These are phyloP conservation scores for Lasioglossum leucozonium DNA, from an alignment of 2,888 invertebrate genomes.

Conservation along the genomic window DNA sequence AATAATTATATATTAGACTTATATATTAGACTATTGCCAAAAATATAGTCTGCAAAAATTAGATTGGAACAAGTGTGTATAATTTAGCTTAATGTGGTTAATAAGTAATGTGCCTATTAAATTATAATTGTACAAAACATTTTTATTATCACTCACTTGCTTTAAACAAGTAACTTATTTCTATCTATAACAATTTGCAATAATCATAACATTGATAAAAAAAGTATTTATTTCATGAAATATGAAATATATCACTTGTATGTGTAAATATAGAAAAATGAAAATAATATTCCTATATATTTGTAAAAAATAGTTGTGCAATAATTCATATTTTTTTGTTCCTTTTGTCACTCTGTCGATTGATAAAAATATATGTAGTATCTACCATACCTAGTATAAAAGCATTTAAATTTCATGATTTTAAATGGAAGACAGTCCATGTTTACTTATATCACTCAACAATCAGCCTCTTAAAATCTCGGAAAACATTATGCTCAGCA, in stretches of 20 bases:
- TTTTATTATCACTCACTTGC: constrained; percentile 40
- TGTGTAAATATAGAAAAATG: constrained; percentile 27
- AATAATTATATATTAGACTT: constrained; percentile 7
- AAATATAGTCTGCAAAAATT: constrained; percentile 15
- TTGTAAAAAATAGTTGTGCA: constrained; percentile 21
- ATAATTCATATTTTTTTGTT: not conserved
- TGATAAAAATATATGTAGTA: constrained; percentile 20
- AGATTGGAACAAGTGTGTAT: constrained; percentile 11
- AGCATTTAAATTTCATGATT: constrained; percentile 14
- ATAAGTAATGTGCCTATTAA: constrained; percentile 48
- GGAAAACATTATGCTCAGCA: not conserved
- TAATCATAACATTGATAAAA: constrained; percentile 31
- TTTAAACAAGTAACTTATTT: constrained; percentile 29
- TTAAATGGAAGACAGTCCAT: constrained; percentile 24
- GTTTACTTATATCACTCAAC: constrained; percentile 23
- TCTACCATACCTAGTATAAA: constrained; percentile 4
- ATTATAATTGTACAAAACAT: constrained; percentile 42
- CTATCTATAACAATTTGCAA: constrained; percentile 23
- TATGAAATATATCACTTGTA: constrained; percentile 31
- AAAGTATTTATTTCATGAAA: constrained; percentile 24
- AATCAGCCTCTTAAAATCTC: constrained; percentile 38
- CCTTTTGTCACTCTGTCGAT: not conserved
- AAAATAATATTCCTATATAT: constrained; percentile 16
- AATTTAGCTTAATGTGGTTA: constrained; percentile 15
- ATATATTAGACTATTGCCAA: constrained; percentile 14